A percentile compares a stretch with the other conserved stretches of the same genome.
These are phyloP conservation scores for Caranx melampygus DNA, from an alignment of 2,113 vertebrate species.

Conservation along the genomic window DNA sequence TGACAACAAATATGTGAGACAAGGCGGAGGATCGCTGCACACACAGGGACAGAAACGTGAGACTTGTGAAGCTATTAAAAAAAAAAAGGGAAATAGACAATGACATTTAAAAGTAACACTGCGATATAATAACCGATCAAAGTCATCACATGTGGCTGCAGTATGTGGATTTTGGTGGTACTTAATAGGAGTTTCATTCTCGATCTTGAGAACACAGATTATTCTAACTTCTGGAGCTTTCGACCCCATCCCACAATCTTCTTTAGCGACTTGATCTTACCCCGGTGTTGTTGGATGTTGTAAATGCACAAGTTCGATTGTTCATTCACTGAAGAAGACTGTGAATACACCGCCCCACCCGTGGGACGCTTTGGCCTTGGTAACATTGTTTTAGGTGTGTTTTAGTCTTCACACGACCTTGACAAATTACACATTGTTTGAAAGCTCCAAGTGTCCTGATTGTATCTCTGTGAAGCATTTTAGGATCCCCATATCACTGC, in stretches of 20 bases:
- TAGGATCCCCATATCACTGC: neutral
- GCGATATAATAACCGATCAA: too few species aligned
- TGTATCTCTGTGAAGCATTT: neutral
- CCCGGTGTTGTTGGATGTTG: neutral
- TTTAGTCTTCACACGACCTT: neutral
- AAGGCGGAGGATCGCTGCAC: neutral
- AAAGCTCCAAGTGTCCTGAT: neutral
- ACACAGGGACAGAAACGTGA: conserved; percentile 9
- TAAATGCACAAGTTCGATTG: neutral
- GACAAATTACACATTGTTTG: neutral
- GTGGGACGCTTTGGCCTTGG: too few species aligned
- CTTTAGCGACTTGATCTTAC: neutral
- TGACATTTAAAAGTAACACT: neutral
- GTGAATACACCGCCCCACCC: neutral
- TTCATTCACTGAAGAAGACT: neutral
- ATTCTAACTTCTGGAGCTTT: neutral
- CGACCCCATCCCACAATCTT: neutral
- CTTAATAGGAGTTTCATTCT: neutral
- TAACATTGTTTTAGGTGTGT: too few species aligned
- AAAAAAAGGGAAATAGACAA: neutral
- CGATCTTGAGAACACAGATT: neutral
- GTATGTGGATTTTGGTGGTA: neutral
- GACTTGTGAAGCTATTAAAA: too few species aligned
- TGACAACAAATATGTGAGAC: conserved; percentile 44
- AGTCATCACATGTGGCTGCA: neutral